Evolutionary conservation across 2,113 vertebrate species (phyloP).

Genomic region (Gymnorhina tibicen): DNA sequence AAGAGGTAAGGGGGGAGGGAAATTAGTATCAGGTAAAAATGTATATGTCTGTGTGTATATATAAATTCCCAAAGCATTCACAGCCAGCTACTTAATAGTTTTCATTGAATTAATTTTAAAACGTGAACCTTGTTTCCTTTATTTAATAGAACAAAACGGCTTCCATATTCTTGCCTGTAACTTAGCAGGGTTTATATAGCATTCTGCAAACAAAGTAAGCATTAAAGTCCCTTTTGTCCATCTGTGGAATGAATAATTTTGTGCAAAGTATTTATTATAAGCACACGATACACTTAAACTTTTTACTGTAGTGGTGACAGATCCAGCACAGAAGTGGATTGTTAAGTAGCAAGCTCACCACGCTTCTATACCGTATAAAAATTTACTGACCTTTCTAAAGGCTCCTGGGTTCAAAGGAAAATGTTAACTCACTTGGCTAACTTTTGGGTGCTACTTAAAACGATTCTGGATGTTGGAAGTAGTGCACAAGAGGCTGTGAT

Average conservation of each 20-base stretch:
- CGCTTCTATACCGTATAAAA: constrained; percentile 48
- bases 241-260: constrained; percentile 74
- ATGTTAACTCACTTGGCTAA: constrained; percentile 57
- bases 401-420: constrained; percentile 67
- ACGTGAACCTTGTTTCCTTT: constrained; percentile 74
- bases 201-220: constrained; percentile 65
- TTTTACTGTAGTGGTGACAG: constrained; percentile 78
- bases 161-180: constrained; percentile 73
- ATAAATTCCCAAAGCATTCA: constrained; percentile 66
- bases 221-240: constrained; percentile 68
- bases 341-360: constrained; percentile 61
- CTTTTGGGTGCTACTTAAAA: constrained; percentile 31
- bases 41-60: neutral
- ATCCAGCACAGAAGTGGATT: constrained; percentile 73
- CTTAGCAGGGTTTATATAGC: constrained; percentile 53
- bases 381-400: constrained; percentile 50
- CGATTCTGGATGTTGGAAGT: neutral
- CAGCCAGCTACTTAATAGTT: constrained; percentile 71
- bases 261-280: constrained; percentile 76
- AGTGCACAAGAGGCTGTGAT: neutral
- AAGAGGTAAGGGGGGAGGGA: neutral
- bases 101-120: constrained; percentile 79
- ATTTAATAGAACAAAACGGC: constrained; percentile 73
- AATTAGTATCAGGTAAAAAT: constrained; percentile 59
- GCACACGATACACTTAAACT: constrained; percentile 65